A percentile compares a stretch with the other conserved stretches of the same genome.
phyloP scores from a whole-genome alignment of 2,888 invertebrate genomes.

The Harpalus rubripes region DNA sequence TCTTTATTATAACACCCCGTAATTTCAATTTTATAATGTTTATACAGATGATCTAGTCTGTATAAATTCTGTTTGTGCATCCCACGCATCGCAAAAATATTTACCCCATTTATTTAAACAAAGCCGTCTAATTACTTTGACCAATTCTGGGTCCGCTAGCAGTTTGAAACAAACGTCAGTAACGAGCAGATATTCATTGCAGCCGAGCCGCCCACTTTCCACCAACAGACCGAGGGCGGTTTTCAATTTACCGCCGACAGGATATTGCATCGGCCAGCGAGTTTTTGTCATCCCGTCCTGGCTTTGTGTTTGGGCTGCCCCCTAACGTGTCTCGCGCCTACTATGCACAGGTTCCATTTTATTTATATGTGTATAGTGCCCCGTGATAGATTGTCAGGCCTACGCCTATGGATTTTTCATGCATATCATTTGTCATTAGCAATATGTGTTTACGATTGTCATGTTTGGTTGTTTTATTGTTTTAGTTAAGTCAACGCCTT shows the following conservation, averaged over 20 bases:
- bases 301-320: neutral
- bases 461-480: constrained; percentile 9
- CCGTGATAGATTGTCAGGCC: constrained; percentile 38
- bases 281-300: constrained; percentile 13
- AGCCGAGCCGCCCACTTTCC: constrained; percentile 13
- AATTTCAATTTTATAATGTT: too few relatives aligned
- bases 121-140: constrained; percentile 10
- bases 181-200: constrained; percentile 27
- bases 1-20: too few relatives aligned
- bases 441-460: constrained; percentile 12
- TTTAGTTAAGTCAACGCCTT: neutral
- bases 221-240: constrained; percentile 56
- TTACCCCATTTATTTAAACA: neutral
- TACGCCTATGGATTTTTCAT: constrained; percentile 21
- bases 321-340: neutral
- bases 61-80: too few relatives aligned
- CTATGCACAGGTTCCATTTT: constrained; percentile 11
- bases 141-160: neutral
- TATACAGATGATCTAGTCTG: too few relatives aligned
- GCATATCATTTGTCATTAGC: neutral
- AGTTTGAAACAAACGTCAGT: constrained; percentile 13
- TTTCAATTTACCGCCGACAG: constrained; percentile 56
- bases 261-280: constrained; percentile 56
- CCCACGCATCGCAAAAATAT: too few relatives aligned
- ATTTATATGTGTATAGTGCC: constrained; percentile 1